phyloP scores from a whole-genome alignment of 2,888 invertebrate species.

The Lagria hirta region DNA sequence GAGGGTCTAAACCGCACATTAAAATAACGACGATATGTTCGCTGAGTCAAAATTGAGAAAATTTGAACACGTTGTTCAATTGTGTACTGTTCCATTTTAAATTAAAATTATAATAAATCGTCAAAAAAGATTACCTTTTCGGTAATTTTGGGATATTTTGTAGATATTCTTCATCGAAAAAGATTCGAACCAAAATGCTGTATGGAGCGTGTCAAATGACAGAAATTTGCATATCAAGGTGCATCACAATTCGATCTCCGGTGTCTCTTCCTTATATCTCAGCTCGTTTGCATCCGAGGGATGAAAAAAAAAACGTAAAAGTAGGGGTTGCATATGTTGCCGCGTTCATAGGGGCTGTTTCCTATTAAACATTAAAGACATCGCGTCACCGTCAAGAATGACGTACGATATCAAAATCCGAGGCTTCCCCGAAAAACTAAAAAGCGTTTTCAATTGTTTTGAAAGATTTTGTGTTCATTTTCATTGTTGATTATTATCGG shows the following conservation, averaged over 20 bases:
- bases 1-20: no score
- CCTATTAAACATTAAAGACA: slow-evolving; percentile 30
- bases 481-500: slow-evolving; percentile 15
- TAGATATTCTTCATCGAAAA: no score
- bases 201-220: slow-evolving; percentile 14
- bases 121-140: no score
- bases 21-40: no score
- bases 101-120: no score
- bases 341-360: slow-evolving; percentile 21
- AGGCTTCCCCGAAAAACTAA: slow-evolving; percentile 3
- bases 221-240: slow-evolving; percentile 27
- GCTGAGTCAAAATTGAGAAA: no score
- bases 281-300: slow-evolving; percentile 29
- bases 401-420: slow-evolving; percentile 3
- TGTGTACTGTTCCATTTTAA: no score
- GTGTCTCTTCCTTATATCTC: slow-evolving; percentile 16
- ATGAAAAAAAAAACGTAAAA: slow-evolving; percentile 19
- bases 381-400: slow-evolving; percentile 21
- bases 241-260: slow-evolving; percentile 30
- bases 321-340: slow-evolving; percentile 15
- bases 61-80: no score
- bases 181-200: no score
- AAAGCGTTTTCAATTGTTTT: slow-evolving; percentile 20
- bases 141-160: no score
- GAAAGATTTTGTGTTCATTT: slow-evolving; percentile 19